These are phyloP conservation scores for Salvelinus fontinalis DNA, from an alignment of 2,113 vertebrate species.

Conservation along the genomic window DNA sequence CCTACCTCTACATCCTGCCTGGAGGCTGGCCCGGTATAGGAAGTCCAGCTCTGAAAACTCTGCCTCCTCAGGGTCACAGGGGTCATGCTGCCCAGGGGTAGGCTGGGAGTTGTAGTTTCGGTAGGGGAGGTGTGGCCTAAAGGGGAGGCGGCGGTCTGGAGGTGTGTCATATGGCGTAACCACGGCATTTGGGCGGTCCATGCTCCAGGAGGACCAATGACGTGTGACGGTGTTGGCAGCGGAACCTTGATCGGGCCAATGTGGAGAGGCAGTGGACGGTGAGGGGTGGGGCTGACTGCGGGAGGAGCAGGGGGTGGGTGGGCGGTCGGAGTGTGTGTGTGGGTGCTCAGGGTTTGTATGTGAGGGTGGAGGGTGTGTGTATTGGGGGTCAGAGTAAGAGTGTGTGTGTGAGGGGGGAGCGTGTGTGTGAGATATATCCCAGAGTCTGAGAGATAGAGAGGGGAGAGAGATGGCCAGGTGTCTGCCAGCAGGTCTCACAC, in stretches of 20 bases:
- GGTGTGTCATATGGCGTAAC: conserved; percentile 72
- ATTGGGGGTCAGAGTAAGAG: conserved; percentile 24
- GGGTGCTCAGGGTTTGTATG: no score
- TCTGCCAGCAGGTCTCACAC: conserved; percentile 72
- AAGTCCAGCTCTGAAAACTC: conserved; percentile 92
- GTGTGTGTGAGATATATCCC: conserved; percentile 43
- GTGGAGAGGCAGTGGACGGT: conserved; percentile 24
- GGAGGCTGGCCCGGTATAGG: conserved; percentile 92
- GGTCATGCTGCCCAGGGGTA: conserved; percentile 65
- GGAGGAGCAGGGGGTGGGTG: conserved; percentile 35
- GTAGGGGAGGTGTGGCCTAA: conserved; percentile 70
- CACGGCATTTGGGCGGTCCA: conserved; percentile 76
- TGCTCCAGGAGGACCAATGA: conserved; percentile 80
- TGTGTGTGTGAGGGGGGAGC: conserved; percentile 26
- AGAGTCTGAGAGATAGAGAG: conserved; percentile 76
- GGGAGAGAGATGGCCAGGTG: conserved; percentile 81
- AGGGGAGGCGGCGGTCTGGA: conserved; percentile 64
- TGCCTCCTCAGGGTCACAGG: conserved; percentile 64
- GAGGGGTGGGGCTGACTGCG: conserved; percentile 63
- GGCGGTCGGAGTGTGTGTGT: conserved; percentile 14
- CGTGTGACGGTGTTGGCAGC: conserved; percentile 40
- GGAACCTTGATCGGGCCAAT: conserved; percentile 34
- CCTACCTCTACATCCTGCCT: conserved; percentile 73
- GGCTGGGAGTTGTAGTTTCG: conserved; percentile 78
- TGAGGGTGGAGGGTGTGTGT: no score